Percentiles rank a stretch among this genome's conserved stretches.
phyloP scores from a whole-genome alignment of 2,888 invertebrate species.

The Pantelozetes paolii region DNA sequence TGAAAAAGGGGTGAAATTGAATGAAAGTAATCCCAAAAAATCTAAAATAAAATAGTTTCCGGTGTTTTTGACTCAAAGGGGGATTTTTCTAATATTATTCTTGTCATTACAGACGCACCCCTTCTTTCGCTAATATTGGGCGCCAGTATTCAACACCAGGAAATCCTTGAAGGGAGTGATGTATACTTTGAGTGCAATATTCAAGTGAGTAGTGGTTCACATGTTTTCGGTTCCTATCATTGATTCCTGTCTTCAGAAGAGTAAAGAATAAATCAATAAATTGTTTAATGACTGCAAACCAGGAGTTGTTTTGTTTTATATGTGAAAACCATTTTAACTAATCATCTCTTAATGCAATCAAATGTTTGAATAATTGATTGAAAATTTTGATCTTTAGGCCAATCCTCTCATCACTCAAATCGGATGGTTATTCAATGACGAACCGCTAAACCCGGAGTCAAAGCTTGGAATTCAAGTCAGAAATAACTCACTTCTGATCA shows the following conservation, averaged over 20 bases:
- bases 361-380: not conserved
- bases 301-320: no score
- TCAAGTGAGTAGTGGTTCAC: conserved; percentile 52
- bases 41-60: no score
- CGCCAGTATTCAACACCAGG: conserved; percentile 73
- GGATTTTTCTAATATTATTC: no score
- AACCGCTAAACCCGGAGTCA: conserved; percentile 37
- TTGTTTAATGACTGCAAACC: no score
- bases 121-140: conserved; percentile 74
- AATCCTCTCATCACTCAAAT: conserved; percentile 44
- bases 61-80: no score
- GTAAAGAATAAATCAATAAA: not conserved
- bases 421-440: conserved; percentile 43
- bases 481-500: conserved; percentile 46
- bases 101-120: conserved; percentile 67
- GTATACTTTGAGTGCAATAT: conserved; percentile 89
- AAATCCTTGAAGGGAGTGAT: conserved; percentile 87
- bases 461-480: conserved; percentile 44
- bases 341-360: no score
- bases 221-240: not conserved
- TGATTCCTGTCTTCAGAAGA: not conserved
- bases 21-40: no score
- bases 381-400: conserved; percentile 25
- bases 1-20: no score
- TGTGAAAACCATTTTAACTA: not conserved